phyloP scores from a whole-genome alignment of 2,113 vertebrate species.

The Rafetus swinhoei region DNA sequence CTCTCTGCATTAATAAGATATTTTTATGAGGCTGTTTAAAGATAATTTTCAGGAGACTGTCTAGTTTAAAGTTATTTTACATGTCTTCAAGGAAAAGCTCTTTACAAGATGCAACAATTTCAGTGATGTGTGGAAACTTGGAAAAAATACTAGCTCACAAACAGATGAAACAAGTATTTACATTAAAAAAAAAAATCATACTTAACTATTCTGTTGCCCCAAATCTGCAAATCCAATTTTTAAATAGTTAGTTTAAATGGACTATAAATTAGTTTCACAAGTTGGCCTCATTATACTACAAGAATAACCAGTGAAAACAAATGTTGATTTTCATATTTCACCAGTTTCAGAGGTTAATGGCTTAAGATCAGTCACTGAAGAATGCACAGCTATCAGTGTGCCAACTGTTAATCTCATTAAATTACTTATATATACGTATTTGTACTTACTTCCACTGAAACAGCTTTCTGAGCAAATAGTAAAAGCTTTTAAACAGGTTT shows the following conservation, averaged over 20 bases:
- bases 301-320: not conserved
- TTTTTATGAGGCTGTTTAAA: not conserved
- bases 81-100: not conserved
- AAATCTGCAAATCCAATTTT: constrained; percentile 21
- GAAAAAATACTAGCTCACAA: not conserved
- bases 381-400: not conserved
- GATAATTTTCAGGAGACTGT: not conserved
- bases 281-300: not conserved
- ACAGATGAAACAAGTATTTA: not conserved
- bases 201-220: not conserved
- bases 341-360: not conserved
- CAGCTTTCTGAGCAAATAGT: constrained; percentile 6
- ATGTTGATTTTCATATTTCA: not conserved
- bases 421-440: not conserved
- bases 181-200: not conserved
- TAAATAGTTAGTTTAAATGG: not conserved
- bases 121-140: not conserved
- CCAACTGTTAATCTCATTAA: not conserved
- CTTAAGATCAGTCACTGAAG: not conserved
- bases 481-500: constrained; percentile 1
- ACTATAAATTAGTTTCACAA: not conserved
- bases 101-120: not conserved
- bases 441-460: constrained; percentile 13
- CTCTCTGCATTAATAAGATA: not conserved
- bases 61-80: not conserved